Evolutionary conservation across 1,140 invertebrate genomes (phyloP).

Genomic region (Coenobita brevimanus): DNA sequence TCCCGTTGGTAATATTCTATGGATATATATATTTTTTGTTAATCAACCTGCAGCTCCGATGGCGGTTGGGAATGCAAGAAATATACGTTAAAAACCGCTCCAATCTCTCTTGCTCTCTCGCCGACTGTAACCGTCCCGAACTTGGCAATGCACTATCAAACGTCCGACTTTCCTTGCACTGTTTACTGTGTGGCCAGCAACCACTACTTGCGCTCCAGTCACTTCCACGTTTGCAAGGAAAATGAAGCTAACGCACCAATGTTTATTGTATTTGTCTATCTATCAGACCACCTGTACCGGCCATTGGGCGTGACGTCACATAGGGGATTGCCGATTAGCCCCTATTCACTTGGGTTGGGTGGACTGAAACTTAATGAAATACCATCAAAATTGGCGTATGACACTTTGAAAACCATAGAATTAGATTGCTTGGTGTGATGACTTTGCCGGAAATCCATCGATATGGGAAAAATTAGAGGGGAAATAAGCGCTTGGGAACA

Average conservation of each 20-base stretch:
- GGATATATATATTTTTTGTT: too few relatives aligned
- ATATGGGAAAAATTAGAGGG: too few relatives aligned
- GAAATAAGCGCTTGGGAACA: not conserved
- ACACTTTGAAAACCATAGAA: too few relatives aligned
- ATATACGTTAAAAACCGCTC: not conserved
- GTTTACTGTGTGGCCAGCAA: constrained; percentile 56
- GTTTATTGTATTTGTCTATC: constrained; percentile 67
- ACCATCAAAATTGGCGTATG: not conserved
- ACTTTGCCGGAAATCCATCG: too few relatives aligned
- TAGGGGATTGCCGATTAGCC: constrained; percentile 29
- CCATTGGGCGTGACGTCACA: constrained; percentile 65
- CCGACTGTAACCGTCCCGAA: not conserved
- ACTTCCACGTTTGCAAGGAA: constrained; percentile 67
- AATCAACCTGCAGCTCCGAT: too few relatives aligned
- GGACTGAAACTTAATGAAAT: too few relatives aligned
- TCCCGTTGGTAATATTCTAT: too few relatives aligned
- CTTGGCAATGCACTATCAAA: constrained; percentile 39
- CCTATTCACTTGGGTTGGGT: not conserved
- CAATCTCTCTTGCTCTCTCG: constrained; percentile 6
- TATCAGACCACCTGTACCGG: constrained; percentile 66
- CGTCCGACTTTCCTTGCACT: constrained; percentile 58
- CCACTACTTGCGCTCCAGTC: constrained; percentile 63
- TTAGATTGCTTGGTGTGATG: too few relatives aligned
- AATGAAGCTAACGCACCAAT: constrained; percentile 67
- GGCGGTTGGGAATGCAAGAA: too few relatives aligned